Base-by-base conservation (phyloP, 1,140 invertebrate species). In the Brachionus rubens region DNA sequence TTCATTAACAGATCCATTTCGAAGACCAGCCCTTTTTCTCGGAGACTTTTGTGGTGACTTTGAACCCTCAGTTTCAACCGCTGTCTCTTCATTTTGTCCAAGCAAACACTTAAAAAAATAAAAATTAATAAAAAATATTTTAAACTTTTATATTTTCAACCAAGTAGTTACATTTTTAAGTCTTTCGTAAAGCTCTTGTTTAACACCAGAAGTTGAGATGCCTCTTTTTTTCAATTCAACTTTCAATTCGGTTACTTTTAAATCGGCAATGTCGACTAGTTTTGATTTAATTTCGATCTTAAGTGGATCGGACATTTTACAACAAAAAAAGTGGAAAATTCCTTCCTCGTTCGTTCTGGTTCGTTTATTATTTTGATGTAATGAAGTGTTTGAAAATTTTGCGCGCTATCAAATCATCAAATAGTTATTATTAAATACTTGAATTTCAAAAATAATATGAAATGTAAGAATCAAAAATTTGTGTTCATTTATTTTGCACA, bases 161-260 rank as follows among this genome's bases (percentile, higher is more conserved):
- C 0, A 56, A 56, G 24, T 14, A 62, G 43, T 50, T 41, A 72
- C 68, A 72, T 50, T 50, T 54, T 72, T 72, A 28, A 75, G 24
- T 75, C 48, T 75, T 50, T 54, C 72, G 16, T 12, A 33, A 7
- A 75, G 33, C 9, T 75, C 72, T 47, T 75, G 48, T 41, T 75
- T 75, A 46, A 24, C 41, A 7, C 72, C 72, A 21, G 50, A 54
- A 30, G 72, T 75, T n/a, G 72, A 54, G 9, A 41, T 9, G 0
- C 72, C 72, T 12, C 72, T 54, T 30, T 75, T 54, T 56, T 75
- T 75, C 10, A 75, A 16, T 46, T 75, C 72, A 9, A 28, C 33
- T 30, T 54, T 54, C 10, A 75, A 12, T 30, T 75, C 72, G 19
- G 48, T 48, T 26, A 72, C 68, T 50, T 72, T 72, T 0, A 72